Evolutionary conservation across 2,113 vertebrate genomes (phyloP).

Genomic region (Sula dactylatra): DNA sequence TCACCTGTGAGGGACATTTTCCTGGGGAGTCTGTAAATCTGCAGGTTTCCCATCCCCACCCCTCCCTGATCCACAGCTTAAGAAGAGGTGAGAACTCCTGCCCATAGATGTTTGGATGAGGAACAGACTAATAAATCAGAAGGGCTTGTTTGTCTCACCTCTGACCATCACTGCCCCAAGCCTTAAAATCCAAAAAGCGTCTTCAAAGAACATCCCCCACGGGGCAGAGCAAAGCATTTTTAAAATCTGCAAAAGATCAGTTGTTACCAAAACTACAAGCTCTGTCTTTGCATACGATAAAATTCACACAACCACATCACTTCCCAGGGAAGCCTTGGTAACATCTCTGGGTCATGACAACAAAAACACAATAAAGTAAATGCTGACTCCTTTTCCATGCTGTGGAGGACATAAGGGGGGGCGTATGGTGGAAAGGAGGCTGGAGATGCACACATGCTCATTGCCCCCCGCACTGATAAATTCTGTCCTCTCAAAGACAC

Average conservation of each 20-base stretch:
- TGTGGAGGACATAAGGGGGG: not conserved
- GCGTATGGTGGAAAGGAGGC: rapidly evolving
- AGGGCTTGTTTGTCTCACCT: not conserved
- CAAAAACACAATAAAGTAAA: not conserved
- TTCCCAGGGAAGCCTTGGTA: not conserved
- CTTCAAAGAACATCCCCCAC: not conserved
- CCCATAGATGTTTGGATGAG: not conserved
- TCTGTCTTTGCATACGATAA: not conserved
- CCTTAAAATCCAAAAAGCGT: not conserved
- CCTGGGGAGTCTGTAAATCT: not conserved
- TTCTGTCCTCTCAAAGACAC: not conserved
- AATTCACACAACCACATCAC: not conserved
- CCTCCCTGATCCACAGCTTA: not conserved
- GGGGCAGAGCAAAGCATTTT: not conserved
- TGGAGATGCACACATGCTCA: not conserved
- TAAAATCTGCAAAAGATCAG: not conserved
- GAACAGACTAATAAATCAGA: not conserved
- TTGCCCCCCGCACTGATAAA: not conserved
- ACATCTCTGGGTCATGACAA: not conserved
- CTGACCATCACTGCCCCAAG: not conserved
- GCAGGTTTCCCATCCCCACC: not conserved
- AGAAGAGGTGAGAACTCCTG: not conserved
- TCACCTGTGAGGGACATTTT: not conserved
- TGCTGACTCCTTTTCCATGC: not conserved
- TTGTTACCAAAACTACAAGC: not conserved